Base-by-base conservation (phyloP, 2,888 invertebrate genomes). In the Corbicula japonica region DNA sequence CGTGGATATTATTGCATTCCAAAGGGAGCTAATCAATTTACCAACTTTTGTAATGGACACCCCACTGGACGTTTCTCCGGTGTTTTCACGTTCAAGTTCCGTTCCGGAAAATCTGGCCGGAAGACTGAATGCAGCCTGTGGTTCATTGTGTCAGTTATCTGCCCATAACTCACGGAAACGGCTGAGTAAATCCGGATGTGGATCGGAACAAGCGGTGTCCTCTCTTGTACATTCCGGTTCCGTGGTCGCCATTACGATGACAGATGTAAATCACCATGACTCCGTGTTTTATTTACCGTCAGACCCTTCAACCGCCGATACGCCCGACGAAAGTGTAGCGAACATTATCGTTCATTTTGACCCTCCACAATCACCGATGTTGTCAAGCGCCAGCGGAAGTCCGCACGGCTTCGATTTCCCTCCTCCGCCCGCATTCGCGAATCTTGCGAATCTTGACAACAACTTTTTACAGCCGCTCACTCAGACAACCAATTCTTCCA, bases 21-120 rank as follows among this genome's bases (percentile, higher is more conserved):
- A 95, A 90, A 92, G 94, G 81, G 95, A 95, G 85, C 92, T 95
- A 30, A 95, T 95, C 86, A 95, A 95, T 89, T 91, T 95, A 73
- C 95, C 95, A 0, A 92, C 91, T 2, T 93, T 92, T 83, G 93
- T 92, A 50, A 90, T 93, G 86, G 93, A 93, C 73, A 92, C 92
- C 0, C 90, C 91, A 2, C 77, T 88, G 26, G 92, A 92, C 78
- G 88, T 91, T 5, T 91, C 92, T 0, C 92, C 92, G 0, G 88
- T 92, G 34, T 89, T 92, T 66, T 92, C 92, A 1, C 76, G 93
- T n/a, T 92, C 92, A 38, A 93, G 92, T 79, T 92, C 92, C 8
- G 92, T 92, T 34, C 93, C 93, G 12, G 91, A 92, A 61, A 90
- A 91, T 70, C 81, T 91, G 30, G 88, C 91, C 1, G 82, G 85